Conservation (phyloP, 2,888 invertebrate genomes). For the Trissonchulus latispiculum region DNA sequence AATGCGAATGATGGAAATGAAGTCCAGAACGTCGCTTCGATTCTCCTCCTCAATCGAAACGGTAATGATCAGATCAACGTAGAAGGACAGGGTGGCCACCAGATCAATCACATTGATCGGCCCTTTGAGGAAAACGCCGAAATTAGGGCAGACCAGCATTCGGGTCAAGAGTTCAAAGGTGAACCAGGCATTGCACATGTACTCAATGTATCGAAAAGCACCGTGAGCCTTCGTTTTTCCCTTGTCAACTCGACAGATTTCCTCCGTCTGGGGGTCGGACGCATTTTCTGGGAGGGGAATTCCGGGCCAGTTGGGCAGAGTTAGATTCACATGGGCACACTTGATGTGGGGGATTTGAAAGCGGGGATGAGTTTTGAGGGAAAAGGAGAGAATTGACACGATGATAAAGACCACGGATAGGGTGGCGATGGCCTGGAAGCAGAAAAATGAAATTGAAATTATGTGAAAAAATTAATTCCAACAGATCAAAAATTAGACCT, state of each 20-base stretch:
- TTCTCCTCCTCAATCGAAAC: conserved; percentile 31
- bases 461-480: too few relatives aligned
- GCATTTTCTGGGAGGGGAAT: neutral
- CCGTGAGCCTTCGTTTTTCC: conserved; percentile 48
- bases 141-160: conserved; percentile 57
- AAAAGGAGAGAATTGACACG: conserved; percentile 87
- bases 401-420: conserved; percentile 92
- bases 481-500: too few relatives aligned
- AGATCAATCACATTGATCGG: conserved; percentile 97
- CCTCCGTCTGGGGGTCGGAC: neutral
- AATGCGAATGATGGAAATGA: conserved; percentile 85
- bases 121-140: conserved; percentile 79
- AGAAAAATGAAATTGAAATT: neutral
- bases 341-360: conserved; percentile 64
- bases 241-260: conserved; percentile 38
- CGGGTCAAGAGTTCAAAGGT: conserved; percentile 64
- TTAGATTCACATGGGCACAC: neutral
- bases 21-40: conserved; percentile 65
- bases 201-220: conserved; percentile 77
- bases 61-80: conserved; percentile 58
- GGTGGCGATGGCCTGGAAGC: conserved; percentile 74
- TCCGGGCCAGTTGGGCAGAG: neutral
- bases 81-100: conserved; percentile 94
- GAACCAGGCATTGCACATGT: conserved; percentile 87
- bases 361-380: conserved; percentile 90